These are phyloP conservation scores for Beris chalybata DNA, from an alignment of 2,888 invertebrate species.

Conservation along the genomic window DNA sequence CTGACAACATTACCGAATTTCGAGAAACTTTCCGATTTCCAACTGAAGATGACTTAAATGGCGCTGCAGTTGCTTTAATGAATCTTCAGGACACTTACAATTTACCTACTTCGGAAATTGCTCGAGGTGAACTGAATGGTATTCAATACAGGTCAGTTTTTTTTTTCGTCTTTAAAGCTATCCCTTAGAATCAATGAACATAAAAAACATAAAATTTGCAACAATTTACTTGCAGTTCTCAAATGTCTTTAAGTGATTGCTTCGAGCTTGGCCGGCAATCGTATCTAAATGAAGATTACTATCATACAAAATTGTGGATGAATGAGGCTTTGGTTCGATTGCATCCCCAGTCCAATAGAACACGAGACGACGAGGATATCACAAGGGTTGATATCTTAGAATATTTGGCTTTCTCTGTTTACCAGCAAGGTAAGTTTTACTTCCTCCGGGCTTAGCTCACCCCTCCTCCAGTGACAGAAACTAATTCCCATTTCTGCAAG, in stretches of 20 bases:
- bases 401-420: constrained; percentile 92
- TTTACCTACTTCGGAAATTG: constrained; percentile 77
- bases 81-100: constrained; percentile 89
- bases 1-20: constrained; percentile 70
- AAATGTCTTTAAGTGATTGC: constrained; percentile 85
- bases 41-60: constrained; percentile 83
- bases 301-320: constrained; percentile 96
- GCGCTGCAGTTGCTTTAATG: constrained; percentile 87
- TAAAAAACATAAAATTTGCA: neutral
- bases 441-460: too few species aligned
- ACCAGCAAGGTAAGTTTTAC: constrained; percentile 72
- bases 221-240: constrained; percentile 56
- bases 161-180: neutral
- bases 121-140: constrained; percentile 77
- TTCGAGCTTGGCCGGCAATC: constrained; percentile 93
- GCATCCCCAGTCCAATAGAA: constrained; percentile 66
- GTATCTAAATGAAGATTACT: constrained; percentile 90
- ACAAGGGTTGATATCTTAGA: constrained; percentile 84
- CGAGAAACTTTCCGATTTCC: constrained; percentile 77
- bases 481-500: too few species aligned
- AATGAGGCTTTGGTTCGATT: constrained; percentile 80
- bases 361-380: constrained; percentile 55
- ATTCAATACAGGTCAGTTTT: constrained; percentile 65
- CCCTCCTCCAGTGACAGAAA: too few species aligned
- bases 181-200: neutral